Conservation (phyloP, 1,140 invertebrate species). For the Drosophila busckii region DNA sequence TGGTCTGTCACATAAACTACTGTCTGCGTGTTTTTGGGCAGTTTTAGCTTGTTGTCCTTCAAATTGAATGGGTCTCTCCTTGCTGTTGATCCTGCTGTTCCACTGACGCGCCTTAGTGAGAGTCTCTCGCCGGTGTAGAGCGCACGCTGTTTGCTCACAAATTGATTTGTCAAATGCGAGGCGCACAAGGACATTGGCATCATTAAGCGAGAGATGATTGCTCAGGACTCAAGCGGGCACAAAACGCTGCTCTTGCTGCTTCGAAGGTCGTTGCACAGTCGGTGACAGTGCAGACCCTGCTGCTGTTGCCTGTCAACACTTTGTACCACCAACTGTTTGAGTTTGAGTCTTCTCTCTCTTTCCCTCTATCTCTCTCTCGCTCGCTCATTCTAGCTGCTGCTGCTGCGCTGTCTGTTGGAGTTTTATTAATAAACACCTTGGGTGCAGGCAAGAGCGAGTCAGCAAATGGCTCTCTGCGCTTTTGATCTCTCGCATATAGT, state of each 20-base stretch:
- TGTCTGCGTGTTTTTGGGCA: slow-evolving; percentile 20
- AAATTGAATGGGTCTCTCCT: too few species aligned
- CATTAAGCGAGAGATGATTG: slow-evolving; percentile 77
- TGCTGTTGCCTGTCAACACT: slow-evolving; percentile 58
- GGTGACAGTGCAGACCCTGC: slow-evolving; percentile 49
- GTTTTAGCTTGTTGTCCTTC: neutral
- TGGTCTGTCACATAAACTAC: slow-evolving; percentile 51
- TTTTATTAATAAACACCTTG: slow-evolving; percentile 66
- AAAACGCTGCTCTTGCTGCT: slow-evolving; percentile 2
- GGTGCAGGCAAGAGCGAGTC: neutral
- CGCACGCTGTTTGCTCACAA: slow-evolving; percentile 69
- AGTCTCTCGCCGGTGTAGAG: slow-evolving; percentile 26
- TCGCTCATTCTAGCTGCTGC: slow-evolving; percentile 2
- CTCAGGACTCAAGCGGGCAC: too few species aligned
- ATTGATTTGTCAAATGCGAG: slow-evolving; percentile 69
- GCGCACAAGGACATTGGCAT: slow-evolving; percentile 70
- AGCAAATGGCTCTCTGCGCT: slow-evolving; percentile 7
- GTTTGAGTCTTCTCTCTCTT: slow-evolving; percentile 32
- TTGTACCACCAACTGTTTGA: slow-evolving; percentile 70
- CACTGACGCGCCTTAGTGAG: slow-evolving; percentile 38
- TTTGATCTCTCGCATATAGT: slow-evolving; percentile 55
- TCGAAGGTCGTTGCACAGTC: slow-evolving; percentile 63
- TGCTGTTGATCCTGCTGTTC: slow-evolving; percentile 33
- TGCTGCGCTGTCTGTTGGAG: slow-evolving; percentile 34
- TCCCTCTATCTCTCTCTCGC: neutral